Evolutionary conservation across 64 coral and sea anemone genomes (phyloP).

Genomic region (Pocillopora verrucosa): DNA sequence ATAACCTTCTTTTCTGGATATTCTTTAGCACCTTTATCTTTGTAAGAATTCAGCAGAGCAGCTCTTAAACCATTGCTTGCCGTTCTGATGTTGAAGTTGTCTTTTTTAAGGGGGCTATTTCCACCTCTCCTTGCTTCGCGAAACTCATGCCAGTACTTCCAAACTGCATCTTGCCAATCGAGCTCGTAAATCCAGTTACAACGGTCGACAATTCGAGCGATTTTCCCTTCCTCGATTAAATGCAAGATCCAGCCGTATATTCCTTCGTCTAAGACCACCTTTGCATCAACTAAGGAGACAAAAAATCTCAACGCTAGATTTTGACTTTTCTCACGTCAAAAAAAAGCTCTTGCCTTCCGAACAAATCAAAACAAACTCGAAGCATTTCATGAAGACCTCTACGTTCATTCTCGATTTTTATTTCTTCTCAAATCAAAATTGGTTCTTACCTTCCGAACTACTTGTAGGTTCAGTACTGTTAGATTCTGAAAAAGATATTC

Average conservation of each 20-base stretch:
- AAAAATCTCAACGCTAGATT: too few species aligned
- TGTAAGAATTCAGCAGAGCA: neutral
- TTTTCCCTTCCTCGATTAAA: neutral
- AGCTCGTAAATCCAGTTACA: neutral
- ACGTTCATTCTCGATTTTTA: neutral
- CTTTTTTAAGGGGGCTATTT: neutral
- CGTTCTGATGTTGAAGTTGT: neutral
- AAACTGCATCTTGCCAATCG: slow-evolving; percentile 1
- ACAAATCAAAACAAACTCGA: neutral
- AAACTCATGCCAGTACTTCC: slow-evolving; percentile 4
- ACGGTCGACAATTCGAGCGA: neutral
- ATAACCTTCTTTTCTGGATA: neutral
- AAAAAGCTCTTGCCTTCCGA: too few species aligned
- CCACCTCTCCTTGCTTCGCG: neutral
- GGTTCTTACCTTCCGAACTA: neutral
- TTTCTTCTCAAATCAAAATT: neutral
- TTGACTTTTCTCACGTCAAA: too few species aligned
- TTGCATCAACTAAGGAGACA: neutral
- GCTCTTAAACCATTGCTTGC: slow-evolving; percentile 5
- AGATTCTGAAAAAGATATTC: neutral
- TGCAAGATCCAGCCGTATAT: neutral
- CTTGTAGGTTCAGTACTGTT: neutral
- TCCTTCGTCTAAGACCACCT: neutral
- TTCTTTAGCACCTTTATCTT: slow-evolving; percentile 5
- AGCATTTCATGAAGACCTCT: neutral